Evolutionary conservation across 1,140 invertebrate genomes (phyloP), one percentile per base, ranked within the genome.

Genomic region (Pseudomyrmex flavicornis): DNA sequence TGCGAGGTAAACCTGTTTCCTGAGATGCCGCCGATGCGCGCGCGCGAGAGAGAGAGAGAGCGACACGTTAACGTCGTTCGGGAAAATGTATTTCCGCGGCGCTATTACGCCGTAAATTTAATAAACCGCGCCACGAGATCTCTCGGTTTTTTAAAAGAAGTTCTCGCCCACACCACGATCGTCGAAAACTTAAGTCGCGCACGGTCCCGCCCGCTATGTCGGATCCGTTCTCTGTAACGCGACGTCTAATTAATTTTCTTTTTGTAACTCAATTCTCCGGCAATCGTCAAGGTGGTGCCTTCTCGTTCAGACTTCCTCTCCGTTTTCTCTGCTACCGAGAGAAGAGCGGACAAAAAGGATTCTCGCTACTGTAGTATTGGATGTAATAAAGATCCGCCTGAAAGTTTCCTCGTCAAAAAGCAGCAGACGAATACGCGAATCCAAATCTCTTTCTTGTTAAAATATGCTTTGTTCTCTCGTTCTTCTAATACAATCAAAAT

Each of bases 181-280:
- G 69, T 69, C 44, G 85, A 44, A 44, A 83, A 68, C 15, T 61
- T 65, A 48, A 66, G 22, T 82, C 70, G 69, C 48, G 44, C 48
- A 15, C 73, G 54, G 15, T 52, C 22, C 69, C 20, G 17, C 59
- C 22, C 54, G 63, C 50, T n/a, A 66, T 22, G 59, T 35, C 35
- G 35, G 35, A 35, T 35, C 35, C 35, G 35, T 70, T 15, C 58
- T 77, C 72, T 75, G 65, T 87, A 85, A 58, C 63, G 70, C 86
- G 82, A 82, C 86, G 87, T 88, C 88, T 88, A 88, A 89, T 89
- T 89, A 88, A 89, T 89, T 89, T 86, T 88, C 88, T 86, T 35
- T 35, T 88, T 88, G 88, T 84, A 88, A 89, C 84, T 88, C 86
- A 82, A 89, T 88, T 89, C 87, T 70, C 20, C 79, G 84, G 83